A percentile compares a stretch with the other conserved stretches of the same genome.
Evolutionary conservation across 2,888 invertebrate species (phyloP).

Genomic region (Callosobruchus maculatus): DNA sequence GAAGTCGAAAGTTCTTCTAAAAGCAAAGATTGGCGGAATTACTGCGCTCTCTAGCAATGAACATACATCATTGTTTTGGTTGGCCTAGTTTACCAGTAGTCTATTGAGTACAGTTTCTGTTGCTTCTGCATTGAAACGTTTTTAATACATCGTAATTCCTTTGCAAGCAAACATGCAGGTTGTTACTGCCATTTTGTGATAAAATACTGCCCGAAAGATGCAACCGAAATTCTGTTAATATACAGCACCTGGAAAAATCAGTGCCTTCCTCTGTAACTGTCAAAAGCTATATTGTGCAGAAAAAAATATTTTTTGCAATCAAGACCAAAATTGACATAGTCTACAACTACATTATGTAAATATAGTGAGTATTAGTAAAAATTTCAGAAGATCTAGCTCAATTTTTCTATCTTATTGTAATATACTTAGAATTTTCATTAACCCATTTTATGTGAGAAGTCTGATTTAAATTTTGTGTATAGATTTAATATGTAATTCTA

Average conservation of each 20-base stretch:
- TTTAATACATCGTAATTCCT: neutral
- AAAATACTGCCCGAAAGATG: conserved; percentile 34
- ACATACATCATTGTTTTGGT: neutral
- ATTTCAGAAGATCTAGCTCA: conserved; percentile 37
- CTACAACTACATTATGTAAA: conserved; percentile 23
- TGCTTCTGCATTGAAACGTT: neutral
- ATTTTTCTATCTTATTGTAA: conserved; percentile 36
- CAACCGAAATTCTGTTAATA: conserved; percentile 33
- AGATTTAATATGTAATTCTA: conserved; percentile 27
- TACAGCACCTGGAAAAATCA: conserved; percentile 37
- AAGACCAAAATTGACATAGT: conserved; percentile 35
- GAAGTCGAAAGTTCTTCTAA: too few species aligned
- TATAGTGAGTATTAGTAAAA: conserved; percentile 21
- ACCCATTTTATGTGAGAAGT: conserved; percentile 27
- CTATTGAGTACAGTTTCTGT: neutral
- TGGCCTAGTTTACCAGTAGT: neutral
- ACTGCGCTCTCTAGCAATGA: too few species aligned
- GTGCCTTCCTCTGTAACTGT: conserved; percentile 42
- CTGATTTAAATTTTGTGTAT: conserved; percentile 36
- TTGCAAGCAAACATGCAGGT: neutral
- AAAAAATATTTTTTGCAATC: conserved; percentile 42
- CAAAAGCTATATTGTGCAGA: conserved; percentile 28
- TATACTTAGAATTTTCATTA: conserved; percentile 14
- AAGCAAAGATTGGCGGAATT: too few species aligned
- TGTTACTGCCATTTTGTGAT: conserved; percentile 44